These are phyloP conservation scores for Tipula unca DNA, from an alignment of 2,888 invertebrate genomes.

Conservation along the genomic window DNA sequence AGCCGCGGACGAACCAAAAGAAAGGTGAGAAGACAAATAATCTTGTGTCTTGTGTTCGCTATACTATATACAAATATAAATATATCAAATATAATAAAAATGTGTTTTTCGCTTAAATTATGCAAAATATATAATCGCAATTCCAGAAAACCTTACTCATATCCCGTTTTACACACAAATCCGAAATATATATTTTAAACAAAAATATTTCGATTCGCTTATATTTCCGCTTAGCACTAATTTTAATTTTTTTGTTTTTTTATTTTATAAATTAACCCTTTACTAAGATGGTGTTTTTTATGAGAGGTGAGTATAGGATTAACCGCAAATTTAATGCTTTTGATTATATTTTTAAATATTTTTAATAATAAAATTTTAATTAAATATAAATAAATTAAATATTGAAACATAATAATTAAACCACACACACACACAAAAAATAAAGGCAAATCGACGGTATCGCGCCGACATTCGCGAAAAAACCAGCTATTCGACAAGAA, in stretches of 20 bases:
- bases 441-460: constrained; percentile 88
- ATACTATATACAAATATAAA: no score
- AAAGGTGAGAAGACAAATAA: constrained; percentile 58
- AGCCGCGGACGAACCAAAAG: constrained; percentile 93
- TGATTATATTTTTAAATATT: background rate
- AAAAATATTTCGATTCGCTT: background rate
- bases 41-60: background rate
- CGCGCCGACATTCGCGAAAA: constrained; percentile 96
- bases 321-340: background rate
- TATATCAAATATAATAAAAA: background rate
- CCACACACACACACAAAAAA: constrained; percentile 32
- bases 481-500: constrained; percentile 94
- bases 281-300: constrained; percentile 8
- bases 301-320: constrained; percentile 17
- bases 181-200: background rate
- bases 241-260: background rate
- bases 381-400: background rate
- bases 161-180: background rate
- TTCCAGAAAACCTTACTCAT: background rate
- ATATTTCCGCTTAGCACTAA: background rate
- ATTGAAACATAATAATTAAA: background rate
- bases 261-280: background rate
- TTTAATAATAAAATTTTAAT: background rate
- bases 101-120: background rate
- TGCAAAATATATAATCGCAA: background rate